phyloP scores from a whole-genome alignment of 2,113 vertebrate genomes.

The Myiagra hebetior region DNA sequence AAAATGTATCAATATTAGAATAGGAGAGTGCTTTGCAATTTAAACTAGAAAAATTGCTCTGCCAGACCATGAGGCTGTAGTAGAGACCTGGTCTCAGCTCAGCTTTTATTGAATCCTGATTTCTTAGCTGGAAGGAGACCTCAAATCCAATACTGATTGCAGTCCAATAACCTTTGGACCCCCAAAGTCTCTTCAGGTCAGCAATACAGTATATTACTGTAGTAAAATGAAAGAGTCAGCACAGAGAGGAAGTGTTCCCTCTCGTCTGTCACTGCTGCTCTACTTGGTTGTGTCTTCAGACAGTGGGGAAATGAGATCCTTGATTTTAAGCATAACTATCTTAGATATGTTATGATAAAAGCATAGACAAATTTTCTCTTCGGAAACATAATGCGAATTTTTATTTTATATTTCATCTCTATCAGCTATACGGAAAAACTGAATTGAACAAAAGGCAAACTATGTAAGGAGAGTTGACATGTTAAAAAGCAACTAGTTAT shows the following conservation, averaged over 20 bases:
- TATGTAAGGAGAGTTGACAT: not conserved
- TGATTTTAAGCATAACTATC: not conserved
- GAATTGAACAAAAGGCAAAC: not conserved
- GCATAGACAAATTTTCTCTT: not conserved
- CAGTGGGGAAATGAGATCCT: not conserved
- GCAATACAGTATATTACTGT: not conserved
- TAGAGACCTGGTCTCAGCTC: not conserved
- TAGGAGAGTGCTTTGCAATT: not conserved
- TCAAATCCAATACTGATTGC: not conserved
- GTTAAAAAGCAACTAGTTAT: not conserved
- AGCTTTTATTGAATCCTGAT: not conserved
- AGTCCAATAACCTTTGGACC: not conserved
- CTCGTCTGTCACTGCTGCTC: not conserved
- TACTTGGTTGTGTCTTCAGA: not conserved
- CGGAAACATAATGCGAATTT: not conserved
- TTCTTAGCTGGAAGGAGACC: not conserved
- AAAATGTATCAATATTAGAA: slow-evolving; percentile 14
- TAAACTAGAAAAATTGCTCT: not conserved
- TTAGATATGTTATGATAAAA: not conserved
- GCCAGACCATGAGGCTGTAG: not conserved
- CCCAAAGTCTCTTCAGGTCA: not conserved
- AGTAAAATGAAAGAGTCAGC: not conserved
- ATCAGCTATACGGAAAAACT: not conserved
- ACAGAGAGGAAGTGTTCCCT: not conserved
- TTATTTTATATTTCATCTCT: not conserved